Evolutionary conservation across 2,113 vertebrate genomes (phyloP), one percentile per base, ranked within the genome.

Genomic region (Indicator maculatus): DNA sequence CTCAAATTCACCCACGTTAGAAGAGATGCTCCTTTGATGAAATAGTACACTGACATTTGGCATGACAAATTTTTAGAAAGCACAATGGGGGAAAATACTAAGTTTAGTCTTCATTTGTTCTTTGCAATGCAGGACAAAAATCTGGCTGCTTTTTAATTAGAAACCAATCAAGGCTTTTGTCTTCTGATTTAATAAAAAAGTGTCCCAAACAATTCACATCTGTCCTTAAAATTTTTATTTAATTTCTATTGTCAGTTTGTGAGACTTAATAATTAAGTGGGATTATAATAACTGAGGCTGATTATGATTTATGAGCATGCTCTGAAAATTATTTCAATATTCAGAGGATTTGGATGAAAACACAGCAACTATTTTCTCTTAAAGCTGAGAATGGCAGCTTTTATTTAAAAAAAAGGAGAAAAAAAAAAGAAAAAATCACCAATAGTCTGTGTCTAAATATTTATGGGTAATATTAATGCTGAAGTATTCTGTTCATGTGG

Each of bases 311-410:
- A 64, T 67, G 31, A 71, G 21, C 7, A 24, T 30, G 47, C 2
- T 19, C 36, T 59, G 59, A 44, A 85, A 73, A 73, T 6, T n/a
- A 39, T 83, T 88, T 74, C 8, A 47, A 2, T 47, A 66, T 33
- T 86, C 6, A 59, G 55, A 77, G 24, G 20, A 21, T 70, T 52
- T 60, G 12, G 2, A 59, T 71, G 11, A 61, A 75, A 83, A 71
- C 6, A 2, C 81, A 47, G 3, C 0, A 0, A 38, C 2, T 6
- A 18, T 30, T 84, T 64, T 36, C 1, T 4, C 74, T 31, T 61
- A 61, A 82, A 70, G 2, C 60, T 60, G 8, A 83, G 1, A 69
- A 66, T 21, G 11, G 5, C 7, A 70, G 14, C 5, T n/a, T 59
- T 76, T 36, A 36, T 36, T 36, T 36, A 12, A 7, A 27, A 16